A percentile compares a stretch with the other conserved stretches of the same genome.
Conservation (phyloP, 2,113 vertebrate genomes). For the Perccottus glenii region DNA sequence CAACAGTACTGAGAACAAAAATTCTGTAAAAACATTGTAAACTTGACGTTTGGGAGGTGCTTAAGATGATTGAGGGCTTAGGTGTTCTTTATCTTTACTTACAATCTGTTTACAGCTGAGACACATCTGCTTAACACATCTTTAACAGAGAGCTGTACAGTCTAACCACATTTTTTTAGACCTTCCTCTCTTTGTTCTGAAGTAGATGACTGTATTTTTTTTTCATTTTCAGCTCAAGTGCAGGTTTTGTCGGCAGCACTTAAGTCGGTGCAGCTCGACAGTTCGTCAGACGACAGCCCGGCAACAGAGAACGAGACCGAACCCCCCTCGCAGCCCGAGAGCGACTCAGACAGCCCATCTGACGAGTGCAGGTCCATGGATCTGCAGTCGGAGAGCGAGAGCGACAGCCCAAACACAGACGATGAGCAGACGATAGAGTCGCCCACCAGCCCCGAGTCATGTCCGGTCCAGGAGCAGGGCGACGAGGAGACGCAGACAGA, state of each 20-base stretch:
- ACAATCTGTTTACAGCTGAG: too few relatives aligned
- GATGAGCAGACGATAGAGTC: constrained; percentile 43
- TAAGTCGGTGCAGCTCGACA: constrained; percentile 83
- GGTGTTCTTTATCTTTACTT: too few relatives aligned
- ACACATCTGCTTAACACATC: too few relatives aligned
- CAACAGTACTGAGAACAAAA: too few relatives aligned
- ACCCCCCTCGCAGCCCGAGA: constrained; percentile 30
- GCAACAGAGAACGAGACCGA: constrained; percentile 26
- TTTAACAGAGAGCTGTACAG: too few relatives aligned
- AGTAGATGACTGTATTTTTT: too few relatives aligned
- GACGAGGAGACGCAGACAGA: constrained; percentile 65
- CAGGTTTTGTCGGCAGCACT: constrained; percentile 87
- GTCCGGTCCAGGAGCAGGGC: constrained; percentile 65
- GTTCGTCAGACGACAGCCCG: constrained; percentile 31
- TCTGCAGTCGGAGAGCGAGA: constrained; percentile 42
- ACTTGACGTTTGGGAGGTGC: too few relatives aligned
- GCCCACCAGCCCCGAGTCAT: constrained; percentile 26
- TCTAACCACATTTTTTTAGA: not conserved
- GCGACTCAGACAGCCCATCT: not conserved
- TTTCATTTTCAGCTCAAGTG: constrained; percentile 81
- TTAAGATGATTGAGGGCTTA: too few relatives aligned
- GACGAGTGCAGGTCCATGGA: constrained; percentile 48
- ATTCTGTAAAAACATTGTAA: too few relatives aligned
- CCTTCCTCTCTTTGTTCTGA: not conserved
- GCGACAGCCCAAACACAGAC: constrained; percentile 34